These are phyloP conservation scores for Galeopsomyia nigrocyanea DNA, from an alignment of 2,888 invertebrate species.

Conservation along the genomic window DNA sequence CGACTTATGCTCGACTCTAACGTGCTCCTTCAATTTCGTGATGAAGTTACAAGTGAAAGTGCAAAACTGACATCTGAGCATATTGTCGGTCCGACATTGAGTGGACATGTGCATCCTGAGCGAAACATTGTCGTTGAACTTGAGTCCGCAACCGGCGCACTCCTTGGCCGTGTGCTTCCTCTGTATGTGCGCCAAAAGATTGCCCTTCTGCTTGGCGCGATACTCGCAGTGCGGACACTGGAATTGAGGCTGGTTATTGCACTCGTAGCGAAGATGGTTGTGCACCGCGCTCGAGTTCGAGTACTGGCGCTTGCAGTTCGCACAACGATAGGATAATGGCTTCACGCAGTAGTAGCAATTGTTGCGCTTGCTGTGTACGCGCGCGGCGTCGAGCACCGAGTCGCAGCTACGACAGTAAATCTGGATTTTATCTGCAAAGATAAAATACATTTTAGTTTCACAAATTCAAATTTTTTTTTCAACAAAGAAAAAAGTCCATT, in stretches of 20 bases:
- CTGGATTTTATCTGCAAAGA: neutral
- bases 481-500: too few relatives aligned
- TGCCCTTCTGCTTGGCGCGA: slow-evolving; percentile 1
- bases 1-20: neutral
- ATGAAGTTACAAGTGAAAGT: neutral
- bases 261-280: neutral
- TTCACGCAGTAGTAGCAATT: neutral
- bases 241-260: neutral
- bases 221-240: slow-evolving; percentile 2
- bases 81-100: neutral
- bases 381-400: too few relatives aligned
- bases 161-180: neutral
- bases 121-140: neutral
- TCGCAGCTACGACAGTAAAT: neutral
- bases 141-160: neutral
- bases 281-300: neutral
- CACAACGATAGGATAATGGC: neutral
- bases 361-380: neutral
- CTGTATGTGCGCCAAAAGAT: neutral
- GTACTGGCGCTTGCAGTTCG: neutral
- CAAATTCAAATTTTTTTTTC: too few relatives aligned
- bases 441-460: neutral
- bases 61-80: neutral
- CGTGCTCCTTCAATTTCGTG: neutral
- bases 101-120: neutral